Evolutionary conservation across 2,797 vertebrate species (phyloP), one percentile per base, ranked within the genome.

Genomic region (Bucorvus abyssinicus): DNA sequence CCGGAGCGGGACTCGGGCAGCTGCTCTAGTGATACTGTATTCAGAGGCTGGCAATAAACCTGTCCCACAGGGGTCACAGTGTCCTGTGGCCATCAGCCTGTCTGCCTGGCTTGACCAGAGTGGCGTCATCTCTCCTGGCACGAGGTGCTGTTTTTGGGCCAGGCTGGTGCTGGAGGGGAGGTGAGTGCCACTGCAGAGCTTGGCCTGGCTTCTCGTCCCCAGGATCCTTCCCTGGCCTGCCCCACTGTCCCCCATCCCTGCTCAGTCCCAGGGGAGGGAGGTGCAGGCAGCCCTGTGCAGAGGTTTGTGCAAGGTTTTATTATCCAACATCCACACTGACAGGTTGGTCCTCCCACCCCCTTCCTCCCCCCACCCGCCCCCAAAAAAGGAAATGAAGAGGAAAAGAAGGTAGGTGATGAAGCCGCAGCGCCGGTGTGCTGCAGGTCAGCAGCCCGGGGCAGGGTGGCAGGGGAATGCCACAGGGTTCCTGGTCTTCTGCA

Each of bases 261-360:
- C 67, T 63, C 14, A 6, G 13, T 44, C 93, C 74, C 1, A 0
- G 29, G 34, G 30, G 16, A 95, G 24, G 60, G 80, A 97, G 80
- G 71, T 68, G 78, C 78, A 95, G 47, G 90, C 87, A 95, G 78
- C 52, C 40, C 74, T 2, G 0, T 0, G 10, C 19, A 65, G 50
- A 93, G 63, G 14, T 97, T 91, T 95, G 55, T 87, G 86, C 82
- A 96, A 95, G 85, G 63, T 96, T 98, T 98, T 98, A 97, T 97
- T 98, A 97, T 95, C 88, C 96, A 97, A 96, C 93, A 96, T 95
- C 91, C 93, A 96, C 65, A 10, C 4, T 91, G 92, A 97, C 97
- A 98, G 87, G 74, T 67, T 95, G 80, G 60, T 93, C 69, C 55
- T 83, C 93, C 94, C 91, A 0, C 89, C 87, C 64, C 67, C 36